These are phyloP conservation scores for Orestias chungarensis DNA, from an alignment of 2,797 vertebrate species.

Conservation along the genomic window DNA sequence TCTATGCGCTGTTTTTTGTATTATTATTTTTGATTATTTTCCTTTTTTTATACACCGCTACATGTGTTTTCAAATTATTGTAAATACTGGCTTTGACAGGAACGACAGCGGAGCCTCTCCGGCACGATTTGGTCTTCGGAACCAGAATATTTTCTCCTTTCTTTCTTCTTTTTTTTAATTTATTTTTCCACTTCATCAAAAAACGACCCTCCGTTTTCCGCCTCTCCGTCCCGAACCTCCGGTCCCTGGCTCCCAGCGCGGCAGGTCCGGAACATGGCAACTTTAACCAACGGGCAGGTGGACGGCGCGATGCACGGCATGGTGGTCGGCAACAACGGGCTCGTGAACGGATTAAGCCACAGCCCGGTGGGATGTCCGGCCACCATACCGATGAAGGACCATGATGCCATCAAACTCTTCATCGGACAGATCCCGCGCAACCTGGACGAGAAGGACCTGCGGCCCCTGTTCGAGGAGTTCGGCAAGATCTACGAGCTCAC, in stretches of 20 bases:
- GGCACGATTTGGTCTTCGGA: constrained; percentile 71
- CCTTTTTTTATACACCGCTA: constrained; percentile 72
- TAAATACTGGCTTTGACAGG: constrained; percentile 79
- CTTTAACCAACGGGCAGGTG: constrained; percentile 99
- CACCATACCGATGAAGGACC: constrained; percentile 99
- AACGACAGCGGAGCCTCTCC: constrained; percentile 72
- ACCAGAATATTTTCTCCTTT: constrained; percentile 70
- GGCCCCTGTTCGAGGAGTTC: constrained; percentile 99
- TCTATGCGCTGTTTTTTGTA: constrained; percentile 66
- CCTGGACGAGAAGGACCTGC: constrained; percentile 99
- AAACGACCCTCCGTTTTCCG: constrained; percentile 46
- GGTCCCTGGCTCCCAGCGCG: constrained; percentile 68
- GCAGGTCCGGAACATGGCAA: constrained; percentile 93
- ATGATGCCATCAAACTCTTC: constrained; percentile 99
- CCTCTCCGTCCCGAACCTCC: constrained; percentile 49
- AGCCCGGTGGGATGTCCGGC: constrained; percentile 92
- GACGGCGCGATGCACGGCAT: constrained; percentile 92
- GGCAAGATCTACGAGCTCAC: constrained; percentile 99
- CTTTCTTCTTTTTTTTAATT: constrained; percentile 43
- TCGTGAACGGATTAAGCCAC: constrained; percentile 99
- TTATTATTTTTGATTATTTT: too few species aligned
- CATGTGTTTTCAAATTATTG: constrained; percentile 79
- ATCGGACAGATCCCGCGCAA: constrained; percentile 99
- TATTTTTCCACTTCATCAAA: constrained; percentile 7
- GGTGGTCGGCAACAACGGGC: constrained; percentile 92